Conservation (phyloP, 2,113 vertebrate species). For the Platysteira castanea region DNA sequence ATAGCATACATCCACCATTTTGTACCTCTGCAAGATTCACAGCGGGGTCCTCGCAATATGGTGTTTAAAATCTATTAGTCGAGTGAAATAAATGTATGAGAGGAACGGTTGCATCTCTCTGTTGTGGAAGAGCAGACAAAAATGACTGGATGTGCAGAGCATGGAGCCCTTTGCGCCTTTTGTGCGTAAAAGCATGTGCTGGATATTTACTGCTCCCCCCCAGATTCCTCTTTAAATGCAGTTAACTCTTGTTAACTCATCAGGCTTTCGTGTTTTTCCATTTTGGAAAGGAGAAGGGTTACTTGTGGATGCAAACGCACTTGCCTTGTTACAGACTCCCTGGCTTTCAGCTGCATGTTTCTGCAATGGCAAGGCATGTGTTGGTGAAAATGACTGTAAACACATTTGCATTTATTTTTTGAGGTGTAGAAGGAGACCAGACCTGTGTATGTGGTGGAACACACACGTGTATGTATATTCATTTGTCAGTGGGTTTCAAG, state of each 20-base stretch:
- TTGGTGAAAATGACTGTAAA: slow-evolving; percentile 13
- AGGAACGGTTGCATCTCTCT: background rate
- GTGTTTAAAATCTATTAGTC: slow-evolving; percentile 61
- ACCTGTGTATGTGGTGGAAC: background rate
- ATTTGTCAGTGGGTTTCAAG: background rate
- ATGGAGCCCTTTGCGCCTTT: slow-evolving; percentile 31
- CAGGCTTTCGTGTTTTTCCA: background rate
- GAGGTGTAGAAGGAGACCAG: background rate
- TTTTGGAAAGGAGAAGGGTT: slow-evolving; percentile 24
- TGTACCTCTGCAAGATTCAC: slow-evolving; percentile 73
- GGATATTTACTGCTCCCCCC: background rate
- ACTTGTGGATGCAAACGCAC: background rate
- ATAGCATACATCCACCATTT: slow-evolving; percentile 79
- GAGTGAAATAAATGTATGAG: slow-evolving; percentile 1
- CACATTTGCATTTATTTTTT: background rate
- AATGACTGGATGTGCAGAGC: background rate
- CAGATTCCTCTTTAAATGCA: background rate
- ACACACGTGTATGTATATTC: background rate
- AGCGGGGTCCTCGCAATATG: slow-evolving; percentile 71
- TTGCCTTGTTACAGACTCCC: background rate
- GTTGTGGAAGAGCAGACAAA: slow-evolving; percentile 3
- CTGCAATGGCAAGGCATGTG: background rate
- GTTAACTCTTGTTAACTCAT: background rate
- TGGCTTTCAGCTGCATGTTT: background rate
- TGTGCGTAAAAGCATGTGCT: slow-evolving; percentile 24